Evolutionary conservation across 2,888 invertebrate genomes (phyloP), one percentile per base, ranked within the genome.

Genomic region (Odontomyia ornata): DNA sequence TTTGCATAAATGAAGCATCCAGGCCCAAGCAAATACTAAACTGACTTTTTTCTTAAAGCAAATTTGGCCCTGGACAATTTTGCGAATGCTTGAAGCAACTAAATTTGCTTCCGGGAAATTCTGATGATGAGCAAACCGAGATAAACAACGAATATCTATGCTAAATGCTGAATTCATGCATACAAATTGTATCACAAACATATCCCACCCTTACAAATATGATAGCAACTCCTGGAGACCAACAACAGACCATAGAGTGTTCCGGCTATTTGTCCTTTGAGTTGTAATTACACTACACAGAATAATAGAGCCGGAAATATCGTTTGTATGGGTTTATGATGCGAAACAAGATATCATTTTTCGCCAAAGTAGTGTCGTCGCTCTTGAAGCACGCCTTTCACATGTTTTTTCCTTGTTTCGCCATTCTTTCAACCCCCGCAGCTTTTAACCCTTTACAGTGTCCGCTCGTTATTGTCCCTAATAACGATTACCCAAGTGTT

Each of bases 401-500:
- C 18, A 21, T 36, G 43, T 23, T 67, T 9, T 36, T 1, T 64
- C 27, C 21, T 23, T 15, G 60, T 23, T 62, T 15, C 13, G 28
- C 27, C 13, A 23, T 27, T 27, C 11, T 62, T 4, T 65, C 46
- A 11, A 13, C 65, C 46, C 13, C 27, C 28, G 15, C 27, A 73
- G 18, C 36, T 60, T 60, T 73, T 57, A 60, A 73, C 43, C 73
- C 57, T 36, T 73, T 60, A n/a, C 60, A 23, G 56, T 73, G 57
- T 60, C 15, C 57, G 36, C 36, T 73, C 60, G 73, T 60, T 36
- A 73, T 73, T 60, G 25, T 73, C 73, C 52, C 57, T 57, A 73
- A 73, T 73, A 57, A 73, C 73, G 73, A 57, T 73, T 73, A 73
- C 57, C 36, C 56, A 57, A 56, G 73, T 69, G 78, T 78, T 76